Evolutionary conservation across 2,797 vertebrate species (phyloP).

Genomic region (Danio albolineatus): DNA sequence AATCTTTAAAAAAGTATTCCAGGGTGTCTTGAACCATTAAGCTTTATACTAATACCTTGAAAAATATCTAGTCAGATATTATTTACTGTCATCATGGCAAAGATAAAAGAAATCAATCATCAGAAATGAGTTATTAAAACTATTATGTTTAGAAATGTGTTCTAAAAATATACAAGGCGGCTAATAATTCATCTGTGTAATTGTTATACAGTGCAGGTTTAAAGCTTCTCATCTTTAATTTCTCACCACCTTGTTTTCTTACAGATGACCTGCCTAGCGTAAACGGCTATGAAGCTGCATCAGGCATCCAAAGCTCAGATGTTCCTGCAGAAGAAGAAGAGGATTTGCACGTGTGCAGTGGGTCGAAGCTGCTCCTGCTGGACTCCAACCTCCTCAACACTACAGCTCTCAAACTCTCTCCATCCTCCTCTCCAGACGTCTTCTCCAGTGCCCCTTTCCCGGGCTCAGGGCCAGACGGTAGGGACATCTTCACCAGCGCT

Average conservation of each 20-base stretch:
- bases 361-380: slow-evolving; percentile 30
- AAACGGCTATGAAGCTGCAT: slow-evolving; percentile 42
- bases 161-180: too few relatives aligned
- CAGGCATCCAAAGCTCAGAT: slow-evolving; percentile 67
- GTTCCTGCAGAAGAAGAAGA: slow-evolving; percentile 55
- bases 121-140: too few relatives aligned
- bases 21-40: too few relatives aligned
- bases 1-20: too few relatives aligned
- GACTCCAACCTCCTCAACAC: slow-evolving; percentile 10
- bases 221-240: background rate
- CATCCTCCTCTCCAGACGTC: slow-evolving; percentile 76
- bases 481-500: slow-evolving; percentile 79
- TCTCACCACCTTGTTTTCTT: background rate
- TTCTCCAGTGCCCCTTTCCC: slow-evolving; percentile 89
- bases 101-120: too few relatives aligned
- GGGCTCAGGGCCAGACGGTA: slow-evolving; percentile 68
- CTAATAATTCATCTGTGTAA: too few relatives aligned
- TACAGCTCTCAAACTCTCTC: background rate
- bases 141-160: too few relatives aligned
- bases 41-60: too few relatives aligned
- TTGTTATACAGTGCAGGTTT: background rate
- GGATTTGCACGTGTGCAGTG: background rate
- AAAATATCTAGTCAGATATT: too few relatives aligned
- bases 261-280: slow-evolving; percentile 39
- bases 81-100: too few relatives aligned